Evolutionary conservation across 2,113 vertebrate species (phyloP), one percentile per base, ranked within the genome.

Genomic region (Rynchops niger): DNA sequence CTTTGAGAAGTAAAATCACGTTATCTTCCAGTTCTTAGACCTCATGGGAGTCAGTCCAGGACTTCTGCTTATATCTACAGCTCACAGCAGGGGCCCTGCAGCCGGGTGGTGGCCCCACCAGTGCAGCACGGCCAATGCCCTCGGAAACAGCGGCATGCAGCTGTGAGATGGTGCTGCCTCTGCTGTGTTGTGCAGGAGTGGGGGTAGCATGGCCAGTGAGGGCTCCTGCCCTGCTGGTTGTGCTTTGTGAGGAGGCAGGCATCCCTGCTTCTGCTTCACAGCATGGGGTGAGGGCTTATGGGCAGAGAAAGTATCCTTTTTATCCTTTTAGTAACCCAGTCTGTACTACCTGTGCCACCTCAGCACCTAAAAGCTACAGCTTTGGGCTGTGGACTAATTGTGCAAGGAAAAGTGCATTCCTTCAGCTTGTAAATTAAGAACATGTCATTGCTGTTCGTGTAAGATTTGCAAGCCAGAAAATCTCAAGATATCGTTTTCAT

Each of bases 171-270:
- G 56, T 53, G 11, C 7, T 27, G 32, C n/a, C 38, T 40, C 55
- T 62, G 32, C 59, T 56, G 52, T 1, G 0, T 11, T 50, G 32
- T 3, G 0, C 2, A 2, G 20, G 15, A 77, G n/a, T 0, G 0
- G 26, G 29, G 26, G 29, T 9, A 30, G 19, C 36, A 26, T 0
- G 4, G 58, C 34, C 21, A 50, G 32, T 1, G 0, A 49, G 19
- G 40, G 19, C 53, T 80, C 53, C 23, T 3, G 2, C 19, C 10
- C 12, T 56, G 20, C 25, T 38, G 26, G 6, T 36, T 45, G 26
- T 52, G 29, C 40, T 71, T 11, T 34, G 17, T 18, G 22, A 74
- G 62, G n/a, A 61, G 13, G 9, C 15, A 42, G 34, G 25, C 30
- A 52, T 56, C 36, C 29, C 14, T 16, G 12, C 15, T 70, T 52